A percentile compares a stretch with the other conserved stretches of the same genome.
phyloP scores from a whole-genome alignment of 2,888 invertebrate species.

The Alloplasta piceator region DNA sequence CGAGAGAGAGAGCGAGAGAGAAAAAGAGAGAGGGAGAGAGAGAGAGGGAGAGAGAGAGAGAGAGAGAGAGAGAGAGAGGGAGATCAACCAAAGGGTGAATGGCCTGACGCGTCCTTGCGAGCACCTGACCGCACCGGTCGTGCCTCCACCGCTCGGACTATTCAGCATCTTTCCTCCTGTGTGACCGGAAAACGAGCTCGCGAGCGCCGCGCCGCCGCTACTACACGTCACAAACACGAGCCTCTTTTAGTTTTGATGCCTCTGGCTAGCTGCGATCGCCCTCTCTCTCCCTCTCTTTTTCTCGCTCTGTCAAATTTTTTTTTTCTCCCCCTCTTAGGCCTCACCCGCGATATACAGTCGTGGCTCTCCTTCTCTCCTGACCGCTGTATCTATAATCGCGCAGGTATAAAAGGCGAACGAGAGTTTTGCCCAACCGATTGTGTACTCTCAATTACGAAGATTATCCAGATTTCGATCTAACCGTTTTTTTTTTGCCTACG shows the following conservation, averaged over 20 bases:
- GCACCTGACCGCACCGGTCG: conserved; percentile 82
- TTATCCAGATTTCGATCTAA: conserved; percentile 17
- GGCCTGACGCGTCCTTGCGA: conserved; percentile 83
- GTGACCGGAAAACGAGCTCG: conserved; percentile 54
- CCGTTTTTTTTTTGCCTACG: conserved; percentile 5
- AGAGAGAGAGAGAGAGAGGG: conserved; percentile 38
- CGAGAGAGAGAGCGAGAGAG: conserved; percentile 39
- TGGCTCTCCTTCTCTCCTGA: conserved; percentile 67
- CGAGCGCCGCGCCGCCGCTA: conserved; percentile 23
- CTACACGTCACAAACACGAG: conserved; percentile 15
- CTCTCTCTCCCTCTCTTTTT: conserved; percentile 10
- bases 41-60: conserved; percentile 39
- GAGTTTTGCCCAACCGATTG: conserved; percentile 72
- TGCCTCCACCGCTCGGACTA: conserved; percentile 80
- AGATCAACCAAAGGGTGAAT: conserved; percentile 75
- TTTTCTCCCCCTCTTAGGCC: conserved; percentile 33
- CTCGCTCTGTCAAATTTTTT: conserved; percentile 24
- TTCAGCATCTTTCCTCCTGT: conserved; percentile 75
- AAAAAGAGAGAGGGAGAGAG: conserved; percentile 45
- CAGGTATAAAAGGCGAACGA: too few species aligned
- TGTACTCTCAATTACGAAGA: conserved; percentile 45
- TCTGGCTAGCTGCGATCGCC: conserved; percentile 15
- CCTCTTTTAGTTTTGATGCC: conserved; percentile 40
- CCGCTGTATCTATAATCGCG: not conserved
- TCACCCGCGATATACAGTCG: conserved; percentile 49